phyloP scores from a whole-genome alignment of 2,888 invertebrate species.

The Drosophila monieri region DNA sequence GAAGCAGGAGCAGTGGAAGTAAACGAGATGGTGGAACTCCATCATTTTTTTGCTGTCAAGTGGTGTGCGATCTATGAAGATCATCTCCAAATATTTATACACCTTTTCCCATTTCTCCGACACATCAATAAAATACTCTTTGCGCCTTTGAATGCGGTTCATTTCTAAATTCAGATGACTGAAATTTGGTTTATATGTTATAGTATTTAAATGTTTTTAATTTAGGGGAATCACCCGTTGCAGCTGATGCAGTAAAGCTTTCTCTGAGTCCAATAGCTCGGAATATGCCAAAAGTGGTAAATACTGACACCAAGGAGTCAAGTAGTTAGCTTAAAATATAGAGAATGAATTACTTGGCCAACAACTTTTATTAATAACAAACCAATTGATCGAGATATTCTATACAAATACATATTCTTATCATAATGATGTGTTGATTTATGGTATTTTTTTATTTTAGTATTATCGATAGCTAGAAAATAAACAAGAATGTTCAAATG shows the following conservation, averaged over 20 bases:
- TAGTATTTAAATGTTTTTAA: neutral
- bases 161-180: neutral
- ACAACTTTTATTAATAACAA: neutral
- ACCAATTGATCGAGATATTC: neutral
- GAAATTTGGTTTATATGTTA: neutral
- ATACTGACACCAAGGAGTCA: neutral
- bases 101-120: neutral
- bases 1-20: neutral
- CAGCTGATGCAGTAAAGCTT: neutral
- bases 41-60: neutral
- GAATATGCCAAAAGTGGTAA: neutral
- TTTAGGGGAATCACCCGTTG: neutral
- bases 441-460: neutral
- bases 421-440: neutral
- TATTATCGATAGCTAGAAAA: neutral
- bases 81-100: neutral
- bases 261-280: neutral
- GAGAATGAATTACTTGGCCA: neutral
- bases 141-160: neutral
- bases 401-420: neutral
- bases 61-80: slow-evolving; percentile 2
- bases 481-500: neutral
- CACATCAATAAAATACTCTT: neutral
- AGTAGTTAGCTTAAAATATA: neutral
- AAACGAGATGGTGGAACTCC: slow-evolving; percentile 3